A percentile compares a stretch with the other conserved stretches of the same genome.
Conservation (phyloP, 2,113 vertebrate species). For the Archilochus colubris region DNA sequence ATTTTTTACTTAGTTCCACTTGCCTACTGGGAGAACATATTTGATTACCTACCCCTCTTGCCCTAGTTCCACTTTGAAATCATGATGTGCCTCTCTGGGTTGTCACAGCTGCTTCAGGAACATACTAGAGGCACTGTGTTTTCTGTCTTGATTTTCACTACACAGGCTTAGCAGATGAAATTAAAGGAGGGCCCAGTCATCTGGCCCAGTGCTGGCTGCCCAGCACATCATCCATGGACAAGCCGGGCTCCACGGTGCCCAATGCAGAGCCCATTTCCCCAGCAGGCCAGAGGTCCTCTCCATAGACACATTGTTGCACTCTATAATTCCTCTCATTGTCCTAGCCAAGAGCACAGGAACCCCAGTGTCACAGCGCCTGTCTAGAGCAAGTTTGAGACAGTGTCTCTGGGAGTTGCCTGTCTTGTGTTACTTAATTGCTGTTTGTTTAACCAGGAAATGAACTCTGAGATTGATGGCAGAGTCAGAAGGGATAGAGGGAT, state of each 20-base stretch:
- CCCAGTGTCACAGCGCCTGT: constrained; percentile 48
- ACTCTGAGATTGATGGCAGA: constrained; percentile 57
- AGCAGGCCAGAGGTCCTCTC: neutral
- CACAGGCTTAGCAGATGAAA: neutral
- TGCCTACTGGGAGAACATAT: neutral
- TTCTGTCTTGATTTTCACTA: neutral
- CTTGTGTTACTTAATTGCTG: constrained; percentile 75
- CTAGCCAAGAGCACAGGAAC: constrained; percentile 52
- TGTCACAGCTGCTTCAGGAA: neutral
- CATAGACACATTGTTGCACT: neutral
- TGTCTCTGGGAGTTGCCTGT: constrained; percentile 72
- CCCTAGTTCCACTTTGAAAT: neutral
- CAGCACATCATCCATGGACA: neutral
- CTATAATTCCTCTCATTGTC: neutral
- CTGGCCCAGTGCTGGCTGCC: neutral
- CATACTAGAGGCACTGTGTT: neutral
- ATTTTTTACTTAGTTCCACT: neutral
- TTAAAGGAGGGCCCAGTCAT: neutral
- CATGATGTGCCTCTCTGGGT: neutral
- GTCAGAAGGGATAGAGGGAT: neutral
- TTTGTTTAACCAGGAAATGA: constrained; percentile 79
- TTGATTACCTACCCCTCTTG: neutral
- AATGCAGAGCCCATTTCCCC: neutral
- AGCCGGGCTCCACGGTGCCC: neutral
- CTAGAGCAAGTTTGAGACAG: constrained; percentile 59